phyloP scores from a whole-genome alignment of 1,140 invertebrate genomes.

The Laupala kohalensis region DNA sequence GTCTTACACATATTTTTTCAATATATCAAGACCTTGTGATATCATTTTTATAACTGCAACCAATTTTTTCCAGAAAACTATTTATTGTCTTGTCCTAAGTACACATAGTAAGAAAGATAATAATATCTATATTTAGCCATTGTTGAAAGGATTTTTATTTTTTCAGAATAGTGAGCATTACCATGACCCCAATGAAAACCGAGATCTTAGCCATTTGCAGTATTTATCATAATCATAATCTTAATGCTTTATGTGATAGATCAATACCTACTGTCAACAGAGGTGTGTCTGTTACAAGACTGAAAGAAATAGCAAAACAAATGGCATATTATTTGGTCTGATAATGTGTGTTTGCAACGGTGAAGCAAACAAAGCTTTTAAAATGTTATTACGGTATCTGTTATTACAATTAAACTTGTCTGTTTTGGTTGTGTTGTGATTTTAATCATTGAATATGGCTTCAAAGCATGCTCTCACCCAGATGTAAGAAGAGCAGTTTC shows the following conservation, averaged over 20 bases:
- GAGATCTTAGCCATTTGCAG: constrained; percentile 6
- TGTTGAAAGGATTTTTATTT: neutral
- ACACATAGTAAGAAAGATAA: neutral
- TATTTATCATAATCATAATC: neutral
- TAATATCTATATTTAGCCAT: neutral
- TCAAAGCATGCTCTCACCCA: neutral
- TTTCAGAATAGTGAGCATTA: neutral
- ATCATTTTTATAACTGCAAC: constrained; percentile 2
- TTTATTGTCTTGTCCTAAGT: neutral
- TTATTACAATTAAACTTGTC: neutral
- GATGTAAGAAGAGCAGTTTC: neutral
- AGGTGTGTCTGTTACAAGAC: neutral
- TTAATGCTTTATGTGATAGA: constrained; percentile 8
- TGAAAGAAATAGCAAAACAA: neutral
- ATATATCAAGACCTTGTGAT: neutral
- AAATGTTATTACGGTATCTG: neutral
- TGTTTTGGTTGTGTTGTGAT: neutral
- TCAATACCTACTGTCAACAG: neutral
- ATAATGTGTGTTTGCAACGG: neutral
- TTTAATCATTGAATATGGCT: neutral
- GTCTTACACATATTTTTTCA: neutral
- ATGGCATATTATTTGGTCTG: neutral
- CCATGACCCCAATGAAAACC: neutral
- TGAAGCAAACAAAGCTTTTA: neutral
- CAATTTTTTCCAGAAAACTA: neutral